Conservation (phyloP, 2,888 invertebrate species). For the Papilio gigon region DNA sequence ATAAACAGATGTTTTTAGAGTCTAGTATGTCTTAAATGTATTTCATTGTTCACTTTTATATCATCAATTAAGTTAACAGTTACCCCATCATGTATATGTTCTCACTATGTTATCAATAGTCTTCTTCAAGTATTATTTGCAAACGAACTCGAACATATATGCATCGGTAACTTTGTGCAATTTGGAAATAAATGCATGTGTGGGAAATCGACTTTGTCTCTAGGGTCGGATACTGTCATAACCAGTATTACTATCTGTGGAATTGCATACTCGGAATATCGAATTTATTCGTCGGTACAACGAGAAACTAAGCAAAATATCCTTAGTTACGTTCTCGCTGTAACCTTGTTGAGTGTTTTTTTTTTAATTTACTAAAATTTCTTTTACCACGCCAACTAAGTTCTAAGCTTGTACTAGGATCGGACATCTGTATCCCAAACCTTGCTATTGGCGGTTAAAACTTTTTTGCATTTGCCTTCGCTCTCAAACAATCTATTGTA, state of each 20-base stretch:
- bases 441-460: no score
- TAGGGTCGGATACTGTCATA: conserved; percentile 13
- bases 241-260: conserved; percentile 24
- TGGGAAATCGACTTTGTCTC: conserved; percentile 27
- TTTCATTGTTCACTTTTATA: no score
- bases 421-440: no score
- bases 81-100: neutral
- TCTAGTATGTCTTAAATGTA: no score
- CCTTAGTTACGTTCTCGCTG: no score
- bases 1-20: neutral
- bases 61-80: no score
- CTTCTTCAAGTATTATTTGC: conserved; percentile 1
- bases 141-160: neutral
- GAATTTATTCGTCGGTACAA: conserved; percentile 4
- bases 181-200: conserved; percentile 37
- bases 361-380: no score
- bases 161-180: conserved; percentile 11
- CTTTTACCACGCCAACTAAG: no score
- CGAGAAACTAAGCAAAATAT: neutral
- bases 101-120: neutral
- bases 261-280: neutral
- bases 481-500: no score
- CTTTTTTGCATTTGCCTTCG: no score
- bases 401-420: no score
- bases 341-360: no score